Evolutionary conservation across 2,113 vertebrate species (phyloP).

Genomic region (Phoenicopterus ruber): DNA sequence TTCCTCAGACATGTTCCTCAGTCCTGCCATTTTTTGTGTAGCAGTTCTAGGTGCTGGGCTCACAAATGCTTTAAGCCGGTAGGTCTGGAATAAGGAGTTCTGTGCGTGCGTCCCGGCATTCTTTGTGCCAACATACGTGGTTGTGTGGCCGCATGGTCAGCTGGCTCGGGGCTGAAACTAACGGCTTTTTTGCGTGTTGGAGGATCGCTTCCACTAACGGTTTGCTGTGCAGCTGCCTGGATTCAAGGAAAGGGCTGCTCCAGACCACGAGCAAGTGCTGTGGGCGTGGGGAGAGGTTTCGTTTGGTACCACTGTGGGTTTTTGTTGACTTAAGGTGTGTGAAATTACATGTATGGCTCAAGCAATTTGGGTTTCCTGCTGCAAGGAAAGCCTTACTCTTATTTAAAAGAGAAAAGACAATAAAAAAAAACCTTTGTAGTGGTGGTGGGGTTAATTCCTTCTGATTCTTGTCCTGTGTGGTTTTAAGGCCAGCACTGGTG

Average conservation of each 20-base stretch:
- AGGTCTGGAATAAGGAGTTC: not conserved
- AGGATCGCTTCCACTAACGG: not conserved
- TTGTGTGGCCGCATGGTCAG: not conserved
- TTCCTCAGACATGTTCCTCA: not conserved
- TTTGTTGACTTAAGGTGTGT: not conserved
- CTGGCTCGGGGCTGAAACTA: not conserved
- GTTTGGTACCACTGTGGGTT: not conserved
- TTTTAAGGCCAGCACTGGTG: not conserved
- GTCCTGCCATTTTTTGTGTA: accelerated
- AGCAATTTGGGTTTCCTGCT: not conserved
- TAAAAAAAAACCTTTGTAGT: not conserved
- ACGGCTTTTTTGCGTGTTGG: accelerated
- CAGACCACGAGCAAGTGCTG: not conserved
- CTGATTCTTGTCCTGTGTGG: not conserved
- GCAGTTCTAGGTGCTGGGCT: not conserved
- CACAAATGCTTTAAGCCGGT: not conserved
- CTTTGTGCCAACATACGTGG: not conserved
- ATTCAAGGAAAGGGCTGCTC: not conserved
- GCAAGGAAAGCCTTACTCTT: not conserved
- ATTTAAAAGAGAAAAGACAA: not conserved
- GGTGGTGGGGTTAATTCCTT: not conserved
- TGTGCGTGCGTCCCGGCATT: accelerated
- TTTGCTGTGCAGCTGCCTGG: not conserved
- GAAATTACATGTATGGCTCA: not conserved
- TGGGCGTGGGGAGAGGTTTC: not conserved